These are phyloP conservation scores for Coendou prehensilis DNA, from an alignment of 2,797 vertebrate species.

Conservation along the genomic window DNA sequence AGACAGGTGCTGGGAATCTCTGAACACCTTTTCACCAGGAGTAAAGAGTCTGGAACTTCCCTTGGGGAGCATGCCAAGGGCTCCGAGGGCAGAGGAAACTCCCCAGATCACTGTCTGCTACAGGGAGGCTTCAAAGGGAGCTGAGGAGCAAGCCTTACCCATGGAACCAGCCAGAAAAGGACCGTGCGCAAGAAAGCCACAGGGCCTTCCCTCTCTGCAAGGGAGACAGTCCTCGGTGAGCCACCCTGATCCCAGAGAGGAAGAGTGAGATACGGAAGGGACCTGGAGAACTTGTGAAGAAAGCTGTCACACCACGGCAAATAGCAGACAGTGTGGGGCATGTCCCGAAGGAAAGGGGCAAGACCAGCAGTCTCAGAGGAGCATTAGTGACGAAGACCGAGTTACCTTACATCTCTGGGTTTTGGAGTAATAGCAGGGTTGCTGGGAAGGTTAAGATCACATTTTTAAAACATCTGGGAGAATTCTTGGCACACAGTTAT, in stretches of 20 bases:
- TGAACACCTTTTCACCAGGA: conserved; percentile 16
- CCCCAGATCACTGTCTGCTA: neutral
- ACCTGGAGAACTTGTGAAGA: neutral
- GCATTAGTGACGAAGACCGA: neutral
- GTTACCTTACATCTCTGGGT: neutral
- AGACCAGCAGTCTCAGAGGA: neutral
- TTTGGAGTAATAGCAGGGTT: neutral
- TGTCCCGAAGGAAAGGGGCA: neutral
- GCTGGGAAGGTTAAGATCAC: neutral
- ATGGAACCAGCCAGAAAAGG: neutral
- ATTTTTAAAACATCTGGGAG: neutral
- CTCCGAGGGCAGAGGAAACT: neutral
- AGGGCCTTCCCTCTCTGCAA: neutral
- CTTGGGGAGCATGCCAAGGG: neutral
- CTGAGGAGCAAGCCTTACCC: neutral
- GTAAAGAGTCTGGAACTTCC: neutral
- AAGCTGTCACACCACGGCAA: neutral
- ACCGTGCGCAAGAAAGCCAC: neutral
- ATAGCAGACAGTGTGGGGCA: neutral
- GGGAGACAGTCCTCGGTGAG: neutral
- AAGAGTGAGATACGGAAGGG: neutral
- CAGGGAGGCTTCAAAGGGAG: neutral
- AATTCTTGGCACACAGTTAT: neutral
- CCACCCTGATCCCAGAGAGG: neutral
- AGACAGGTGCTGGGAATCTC: conserved; percentile 45